phyloP scores from a whole-genome alignment of 53 echinoderm and acorn worm genomes.

The Paracentrotus lividus region DNA sequence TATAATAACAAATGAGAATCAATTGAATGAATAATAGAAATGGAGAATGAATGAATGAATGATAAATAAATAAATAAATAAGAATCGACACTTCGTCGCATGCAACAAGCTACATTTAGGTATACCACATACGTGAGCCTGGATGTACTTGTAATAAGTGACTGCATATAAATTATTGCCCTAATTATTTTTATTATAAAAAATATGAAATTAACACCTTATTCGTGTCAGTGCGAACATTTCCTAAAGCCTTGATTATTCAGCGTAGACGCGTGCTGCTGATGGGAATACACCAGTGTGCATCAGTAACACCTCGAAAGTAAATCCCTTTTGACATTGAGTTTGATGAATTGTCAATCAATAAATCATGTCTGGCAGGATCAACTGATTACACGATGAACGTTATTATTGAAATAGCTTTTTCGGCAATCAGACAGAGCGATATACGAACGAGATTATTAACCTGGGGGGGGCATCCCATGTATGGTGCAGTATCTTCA shows the following conservation, averaged over 20 bases:
- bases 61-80: too few relatives aligned
- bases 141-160: too few relatives aligned
- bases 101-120: too few relatives aligned
- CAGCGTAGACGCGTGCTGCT: neutral
- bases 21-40: too few relatives aligned
- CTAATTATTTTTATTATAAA: neutral
- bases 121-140: too few relatives aligned
- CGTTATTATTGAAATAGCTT: neutral
- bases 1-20: too few relatives aligned
- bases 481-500: too few relatives aligned
- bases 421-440: neutral
- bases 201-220: neutral
- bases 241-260: neutral
- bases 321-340: slow-evolving; percentile 39
- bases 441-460: neutral
- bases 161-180: too few relatives aligned
- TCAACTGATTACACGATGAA: slow-evolving; percentile 4
- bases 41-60: too few relatives aligned
- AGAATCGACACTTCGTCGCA: too few relatives aligned
- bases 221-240: neutral
- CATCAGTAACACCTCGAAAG: neutral
- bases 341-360: neutral
- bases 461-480: too few relatives aligned
- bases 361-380: neutral
- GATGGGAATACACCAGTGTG: neutral